Evolutionary conservation across 2,888 invertebrate species (phyloP), one percentile per base, ranked within the genome.

Genomic region (Orchesellides sinensis): DNA sequence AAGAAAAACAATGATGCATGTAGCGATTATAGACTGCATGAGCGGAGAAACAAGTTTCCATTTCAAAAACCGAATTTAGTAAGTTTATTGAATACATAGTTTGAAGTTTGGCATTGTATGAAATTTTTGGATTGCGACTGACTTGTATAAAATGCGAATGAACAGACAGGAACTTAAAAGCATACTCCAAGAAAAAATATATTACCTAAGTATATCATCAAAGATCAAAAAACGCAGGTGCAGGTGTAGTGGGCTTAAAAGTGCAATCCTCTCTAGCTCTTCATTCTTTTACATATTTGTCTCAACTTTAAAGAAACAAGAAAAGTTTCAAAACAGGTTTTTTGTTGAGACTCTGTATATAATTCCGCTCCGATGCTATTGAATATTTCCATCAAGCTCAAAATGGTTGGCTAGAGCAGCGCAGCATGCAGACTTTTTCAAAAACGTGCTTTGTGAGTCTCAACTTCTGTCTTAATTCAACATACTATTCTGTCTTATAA

Each of bases 311-410:
- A 63, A 23, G 23, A 63, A 63, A 45, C 35, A 19, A 52, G 29
- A 70, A 63, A 70, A 32, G 56, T 75, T 45, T 25, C 21, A 45
- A 78, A 78, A 70, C 70, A 63, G 78, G 70, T 79, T 79, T 70
- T 77, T 52, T 45, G n/a, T 25, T 54, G n/a, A n/a, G n/a, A n/a
- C n/a, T n/a, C n/a, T n/a, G n/a, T n/a, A n/a, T n/a, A n/a, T n/a
- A n/a, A n/a, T n/a, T n/a, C n/a, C n/a, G n/a, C n/a, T n/a, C n/a
- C n/a, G n/a, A n/a, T n/a, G n/a, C n/a, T n/a, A n/a, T n/a, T n/a
- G n/a, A n/a, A n/a, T n/a, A n/a, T n/a, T n/a, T n/a, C n/a, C n/a
- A n/a, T n/a, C n/a, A n/a, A n/a, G n/a, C n/a, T n/a, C n/a, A n/a
- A n/a, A n/a, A n/a, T n/a, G n/a, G n/a, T n/a, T n/a, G n/a, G n/a